Evolutionary conservation across 2,797 vertebrate species (phyloP).

Genomic region (Myiotriccus ornatus): DNA sequence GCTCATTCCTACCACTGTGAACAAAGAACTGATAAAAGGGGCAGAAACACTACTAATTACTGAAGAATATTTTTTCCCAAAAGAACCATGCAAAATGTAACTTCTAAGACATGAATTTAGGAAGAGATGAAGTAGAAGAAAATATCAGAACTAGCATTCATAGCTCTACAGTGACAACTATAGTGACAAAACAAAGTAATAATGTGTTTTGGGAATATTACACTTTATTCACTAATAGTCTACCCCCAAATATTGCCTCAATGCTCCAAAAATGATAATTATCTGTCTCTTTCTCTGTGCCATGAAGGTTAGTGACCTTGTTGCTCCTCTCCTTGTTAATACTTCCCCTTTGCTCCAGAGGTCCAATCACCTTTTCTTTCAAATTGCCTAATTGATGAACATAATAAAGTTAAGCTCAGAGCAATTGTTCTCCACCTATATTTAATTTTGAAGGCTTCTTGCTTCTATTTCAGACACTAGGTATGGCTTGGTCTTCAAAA

Average conservation of each 20-base stretch:
- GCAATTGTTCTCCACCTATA: conserved; percentile 13
- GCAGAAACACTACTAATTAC: background rate
- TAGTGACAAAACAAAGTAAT: background rate
- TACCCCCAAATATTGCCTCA: conserved; percentile 25
- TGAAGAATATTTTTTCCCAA: background rate
- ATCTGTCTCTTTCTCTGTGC: background rate
- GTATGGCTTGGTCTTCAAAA: background rate
- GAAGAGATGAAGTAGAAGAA: background rate
- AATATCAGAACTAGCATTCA: background rate
- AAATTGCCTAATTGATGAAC: conserved; percentile 54
- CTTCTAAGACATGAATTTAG: background rate
- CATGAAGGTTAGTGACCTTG: conserved; percentile 1
- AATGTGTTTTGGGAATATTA: background rate
- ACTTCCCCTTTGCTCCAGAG: background rate
- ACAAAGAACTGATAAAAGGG: background rate
- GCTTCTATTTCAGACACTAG: background rate
- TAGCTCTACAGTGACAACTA: background rate
- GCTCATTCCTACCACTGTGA: background rate
- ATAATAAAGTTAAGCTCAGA: conserved; percentile 52
- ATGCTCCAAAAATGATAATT: conserved; percentile 39
- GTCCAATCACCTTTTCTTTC: conserved; percentile 47
- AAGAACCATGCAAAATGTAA: background rate
- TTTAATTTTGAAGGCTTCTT: background rate
- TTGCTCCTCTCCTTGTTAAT: conserved; percentile 51
- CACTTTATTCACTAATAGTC: background rate